A percentile compares a stretch with the other conserved stretches of the same genome.
Conservation (phyloP, 2,797 vertebrate genomes). For the Potorous gilbertii region DNA sequence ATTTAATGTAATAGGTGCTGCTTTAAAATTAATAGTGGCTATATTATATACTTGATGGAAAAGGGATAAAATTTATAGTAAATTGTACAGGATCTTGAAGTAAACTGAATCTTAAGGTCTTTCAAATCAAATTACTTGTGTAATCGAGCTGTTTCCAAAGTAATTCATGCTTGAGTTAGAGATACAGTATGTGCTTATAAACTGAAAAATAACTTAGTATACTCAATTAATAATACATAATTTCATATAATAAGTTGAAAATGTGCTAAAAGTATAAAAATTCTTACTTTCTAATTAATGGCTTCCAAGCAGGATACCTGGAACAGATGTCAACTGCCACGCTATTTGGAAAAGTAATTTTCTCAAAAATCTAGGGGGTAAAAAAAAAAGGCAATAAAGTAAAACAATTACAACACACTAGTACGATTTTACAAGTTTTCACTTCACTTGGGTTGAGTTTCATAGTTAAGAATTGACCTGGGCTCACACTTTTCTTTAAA, state of each 20-base stretch:
- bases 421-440: neutral
- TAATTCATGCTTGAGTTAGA: slow-evolving; percentile 6
- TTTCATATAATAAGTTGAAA: slow-evolving; percentile 27
- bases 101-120: neutral
- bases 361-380: slow-evolving; percentile 91
- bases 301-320: slow-evolving; percentile 89
- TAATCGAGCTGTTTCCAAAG: no score
- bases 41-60: neutral
- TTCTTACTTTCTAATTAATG: slow-evolving; percentile 93
- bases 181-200: neutral
- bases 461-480: neutral
- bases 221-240: neutral
- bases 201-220: neutral
- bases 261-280: slow-evolving; percentile 55
- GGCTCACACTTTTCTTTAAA: neutral
- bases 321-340: slow-evolving; percentile 90
- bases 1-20: neutral
- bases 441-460: neutral
- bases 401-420: slow-evolving; percentile 34
- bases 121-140: neutral
- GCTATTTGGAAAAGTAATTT: slow-evolving; percentile 90
- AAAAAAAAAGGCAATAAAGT: slow-evolving; percentile 69
- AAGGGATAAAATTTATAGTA: neutral
- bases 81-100: neutral
- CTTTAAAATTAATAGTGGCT: neutral